Evolutionary conservation across 2,888 invertebrate genomes (phyloP).

Genomic region (Aspidapion aeneum): DNA sequence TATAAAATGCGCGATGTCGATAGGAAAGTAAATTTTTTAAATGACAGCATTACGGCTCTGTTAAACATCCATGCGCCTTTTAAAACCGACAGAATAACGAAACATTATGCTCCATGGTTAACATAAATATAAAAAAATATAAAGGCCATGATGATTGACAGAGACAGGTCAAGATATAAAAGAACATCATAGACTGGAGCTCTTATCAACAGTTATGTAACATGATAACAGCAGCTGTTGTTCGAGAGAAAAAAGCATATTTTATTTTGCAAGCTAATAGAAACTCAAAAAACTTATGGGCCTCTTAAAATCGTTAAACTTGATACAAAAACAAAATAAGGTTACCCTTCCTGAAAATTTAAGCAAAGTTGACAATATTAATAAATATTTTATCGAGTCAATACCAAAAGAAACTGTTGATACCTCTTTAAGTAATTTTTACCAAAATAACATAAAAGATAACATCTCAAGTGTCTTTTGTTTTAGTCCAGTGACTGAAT

Average conservation of each 20-base stretch:
- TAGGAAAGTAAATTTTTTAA: background rate
- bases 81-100: conserved; percentile 5
- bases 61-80: background rate
- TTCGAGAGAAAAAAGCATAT: conserved; percentile 1
- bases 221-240: background rate
- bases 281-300: background rate
- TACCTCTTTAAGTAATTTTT: background rate
- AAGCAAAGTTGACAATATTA: background rate
- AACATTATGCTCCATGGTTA: conserved; percentile 4
- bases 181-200: conserved; percentile 5
- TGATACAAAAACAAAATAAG: background rate
- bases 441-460: background rate
- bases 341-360: background rate
- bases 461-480: background rate
- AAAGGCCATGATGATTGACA: background rate
- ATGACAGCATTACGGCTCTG: background rate
- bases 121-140: background rate
- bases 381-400: background rate
- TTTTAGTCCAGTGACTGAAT: background rate
- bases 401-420: background rate
- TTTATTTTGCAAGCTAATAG: background rate
- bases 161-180: conserved; percentile 4
- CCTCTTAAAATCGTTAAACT: background rate
- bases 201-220: background rate
- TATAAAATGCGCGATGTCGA: background rate